Conservation (phyloP, 2,888 invertebrate genomes). For the Caprella mutica region DNA sequence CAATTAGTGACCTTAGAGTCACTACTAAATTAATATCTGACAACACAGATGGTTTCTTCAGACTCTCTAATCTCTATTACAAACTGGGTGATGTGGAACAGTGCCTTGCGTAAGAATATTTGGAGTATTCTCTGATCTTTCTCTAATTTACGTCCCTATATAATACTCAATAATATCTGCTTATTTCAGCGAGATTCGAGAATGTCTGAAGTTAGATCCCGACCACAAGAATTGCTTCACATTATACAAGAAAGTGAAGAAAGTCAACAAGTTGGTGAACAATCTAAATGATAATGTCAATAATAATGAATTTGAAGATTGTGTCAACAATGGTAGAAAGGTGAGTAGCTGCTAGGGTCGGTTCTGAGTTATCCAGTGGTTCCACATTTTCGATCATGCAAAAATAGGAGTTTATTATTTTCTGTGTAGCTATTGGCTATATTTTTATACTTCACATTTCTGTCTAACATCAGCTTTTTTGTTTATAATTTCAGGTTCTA, state of each 20-base stretch:
- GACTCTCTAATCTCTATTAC: constrained; percentile 75
- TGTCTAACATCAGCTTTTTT: background rate
- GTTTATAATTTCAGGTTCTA: constrained; percentile 40
- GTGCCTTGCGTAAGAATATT: constrained; percentile 57
- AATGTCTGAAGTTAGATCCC: constrained; percentile 92
- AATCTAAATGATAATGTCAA: constrained; percentile 54
- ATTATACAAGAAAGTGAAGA: constrained; percentile 90
- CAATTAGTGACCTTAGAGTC: constrained; percentile 78
- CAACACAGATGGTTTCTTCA: constrained; percentile 73
- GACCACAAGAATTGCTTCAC: constrained; percentile 94
- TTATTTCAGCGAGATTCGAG: constrained; percentile 66
- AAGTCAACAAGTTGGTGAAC: constrained; percentile 66
- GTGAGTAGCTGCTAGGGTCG: no score
- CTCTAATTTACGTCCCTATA: constrained; percentile 8
- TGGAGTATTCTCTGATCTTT: constrained; percentile 6
- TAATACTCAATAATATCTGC: constrained; percentile 18
- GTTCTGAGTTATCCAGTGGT: constrained; percentile 37
- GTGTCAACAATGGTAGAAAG: constrained; percentile 56
- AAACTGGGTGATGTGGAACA: constrained; percentile 82
- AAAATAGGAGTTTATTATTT: background rate
- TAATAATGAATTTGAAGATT: constrained; percentile 53
- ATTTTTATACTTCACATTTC: background rate
- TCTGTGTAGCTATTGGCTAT: background rate
- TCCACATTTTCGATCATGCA: background rate
- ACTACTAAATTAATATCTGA: constrained; percentile 84